Evolutionary conservation across 2,797 vertebrate genomes (phyloP).

Genomic region (Gallinago nigripennis): DNA sequence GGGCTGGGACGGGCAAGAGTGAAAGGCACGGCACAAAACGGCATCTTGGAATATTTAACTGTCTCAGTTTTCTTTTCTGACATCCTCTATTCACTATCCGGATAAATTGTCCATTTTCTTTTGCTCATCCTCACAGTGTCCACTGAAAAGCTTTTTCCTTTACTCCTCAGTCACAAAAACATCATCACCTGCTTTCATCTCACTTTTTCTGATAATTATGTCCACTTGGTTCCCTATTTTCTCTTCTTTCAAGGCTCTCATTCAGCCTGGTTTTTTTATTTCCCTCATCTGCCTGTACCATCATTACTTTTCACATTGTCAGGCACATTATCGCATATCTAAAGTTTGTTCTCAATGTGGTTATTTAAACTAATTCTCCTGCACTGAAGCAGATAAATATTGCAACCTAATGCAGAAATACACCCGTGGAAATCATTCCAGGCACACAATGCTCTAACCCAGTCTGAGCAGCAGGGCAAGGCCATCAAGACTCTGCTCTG

Average conservation of each 20-base stretch:
- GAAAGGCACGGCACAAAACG: too few relatives aligned
- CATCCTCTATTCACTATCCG: neutral
- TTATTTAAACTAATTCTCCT: neutral
- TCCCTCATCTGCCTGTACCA: neutral
- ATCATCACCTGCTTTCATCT: neutral
- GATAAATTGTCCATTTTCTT: neutral
- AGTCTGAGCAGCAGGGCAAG: neutral
- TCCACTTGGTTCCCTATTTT: neutral
- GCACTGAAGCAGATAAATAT: neutral
- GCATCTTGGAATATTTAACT: neutral
- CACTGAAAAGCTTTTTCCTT: neutral
- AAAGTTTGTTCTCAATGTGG: neutral
- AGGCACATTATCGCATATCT: neutral
- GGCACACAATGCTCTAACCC: accelerated
- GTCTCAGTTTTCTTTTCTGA: neutral
- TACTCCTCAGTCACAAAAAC: neutral
- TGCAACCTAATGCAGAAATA: neutral
- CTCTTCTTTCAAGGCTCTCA: neutral
- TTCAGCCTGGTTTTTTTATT: neutral
- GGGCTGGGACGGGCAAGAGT: neutral
- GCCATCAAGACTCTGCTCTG: neutral
- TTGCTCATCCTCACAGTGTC: neutral
- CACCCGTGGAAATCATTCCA: neutral
- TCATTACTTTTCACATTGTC: neutral
- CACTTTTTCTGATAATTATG: neutral